Evolutionary conservation across 64 coral and sea anemone genomes (phyloP).

Genomic region (Hydrozoanthus tunicans): DNA sequence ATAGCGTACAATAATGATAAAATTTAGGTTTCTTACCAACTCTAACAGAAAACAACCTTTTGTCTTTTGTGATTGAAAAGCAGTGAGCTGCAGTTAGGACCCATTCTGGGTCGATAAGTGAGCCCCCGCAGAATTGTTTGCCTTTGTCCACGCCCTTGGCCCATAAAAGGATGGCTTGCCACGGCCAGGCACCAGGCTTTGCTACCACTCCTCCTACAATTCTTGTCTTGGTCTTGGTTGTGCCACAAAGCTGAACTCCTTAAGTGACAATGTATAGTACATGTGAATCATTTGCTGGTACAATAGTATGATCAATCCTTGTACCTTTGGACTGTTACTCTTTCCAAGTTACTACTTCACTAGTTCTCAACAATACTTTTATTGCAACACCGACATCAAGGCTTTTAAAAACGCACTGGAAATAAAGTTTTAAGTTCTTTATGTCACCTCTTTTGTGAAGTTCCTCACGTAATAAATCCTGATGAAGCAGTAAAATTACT

Average conservation of each 20-base stretch:
- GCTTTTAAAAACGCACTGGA: too few species aligned
- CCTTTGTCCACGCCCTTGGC: conserved; percentile 69
- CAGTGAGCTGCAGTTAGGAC: conserved; percentile 79
- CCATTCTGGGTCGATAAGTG: conserved; percentile 69
- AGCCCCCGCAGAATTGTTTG: conserved; percentile 75
- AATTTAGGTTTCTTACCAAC: conserved; percentile 43
- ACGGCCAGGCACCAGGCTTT: conserved; percentile 78
- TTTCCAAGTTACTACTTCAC: too few species aligned
- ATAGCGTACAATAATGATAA: neutral
- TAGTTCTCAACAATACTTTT: too few species aligned
- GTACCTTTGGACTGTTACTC: too few species aligned
- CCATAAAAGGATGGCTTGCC: conserved; percentile 77
- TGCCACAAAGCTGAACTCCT: conserved; percentile 71
- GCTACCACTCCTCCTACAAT: conserved; percentile 88
- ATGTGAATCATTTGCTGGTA: neutral
- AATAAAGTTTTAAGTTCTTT: too few species aligned
- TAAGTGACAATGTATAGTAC: neutral
- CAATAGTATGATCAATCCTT: too few species aligned
- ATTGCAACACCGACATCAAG: too few species aligned
- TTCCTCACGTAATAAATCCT: too few species aligned
- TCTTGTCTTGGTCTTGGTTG: conserved; percentile 63
- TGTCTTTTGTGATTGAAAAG: conserved; percentile 78
- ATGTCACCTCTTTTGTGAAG: too few species aligned
- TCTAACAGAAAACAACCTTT: conserved; percentile 59
- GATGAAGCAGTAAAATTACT: too few species aligned